A percentile compares a stretch with the other conserved stretches of the same genome.
phyloP scores from a whole-genome alignment of 2,888 invertebrate species.

The Plusia festucae region DNA sequence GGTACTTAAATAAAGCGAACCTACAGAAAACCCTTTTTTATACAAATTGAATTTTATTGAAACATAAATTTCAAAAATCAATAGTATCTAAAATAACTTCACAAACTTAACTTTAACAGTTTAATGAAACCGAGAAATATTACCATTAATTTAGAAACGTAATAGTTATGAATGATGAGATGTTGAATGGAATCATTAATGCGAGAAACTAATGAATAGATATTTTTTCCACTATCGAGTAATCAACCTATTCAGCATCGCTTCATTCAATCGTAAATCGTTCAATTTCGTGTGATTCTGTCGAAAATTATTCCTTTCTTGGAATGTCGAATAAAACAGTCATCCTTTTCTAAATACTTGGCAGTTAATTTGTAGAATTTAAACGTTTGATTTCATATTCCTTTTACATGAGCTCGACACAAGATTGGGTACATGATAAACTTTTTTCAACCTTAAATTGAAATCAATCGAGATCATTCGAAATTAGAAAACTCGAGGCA shows the following conservation, averaged over 20 bases:
- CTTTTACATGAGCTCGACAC: constrained; percentile 40
- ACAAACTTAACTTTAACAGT: no score
- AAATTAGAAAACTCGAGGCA: constrained; percentile 66
- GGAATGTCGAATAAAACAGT: constrained; percentile 23
- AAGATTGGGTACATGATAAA: constrained; percentile 48
- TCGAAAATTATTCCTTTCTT: constrained; percentile 24
- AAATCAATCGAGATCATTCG: constrained; percentile 58
- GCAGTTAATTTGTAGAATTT: constrained; percentile 22
- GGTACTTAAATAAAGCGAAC: no score
- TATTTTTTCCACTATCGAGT: constrained; percentile 12
- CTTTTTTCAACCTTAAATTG: constrained; percentile 57
- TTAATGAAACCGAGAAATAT: neutral
- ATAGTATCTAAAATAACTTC: no score
- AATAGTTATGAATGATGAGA: neutral
- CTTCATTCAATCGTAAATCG: neutral
- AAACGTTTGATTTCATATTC: constrained; percentile 14
- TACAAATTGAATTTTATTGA: no score
- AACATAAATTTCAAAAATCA: no score
- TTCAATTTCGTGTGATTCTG: neutral
- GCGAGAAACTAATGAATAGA: neutral
- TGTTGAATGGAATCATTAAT: constrained; percentile 11
- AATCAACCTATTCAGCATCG: constrained; percentile 2
- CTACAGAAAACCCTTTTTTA: no score
- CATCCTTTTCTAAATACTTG: constrained; percentile 28
- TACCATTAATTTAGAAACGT: neutral